Evolutionary conservation across 2,888 invertebrate genomes (phyloP), one percentile per base, ranked within the genome.

Genomic region (Terebella lapidaria): DNA sequence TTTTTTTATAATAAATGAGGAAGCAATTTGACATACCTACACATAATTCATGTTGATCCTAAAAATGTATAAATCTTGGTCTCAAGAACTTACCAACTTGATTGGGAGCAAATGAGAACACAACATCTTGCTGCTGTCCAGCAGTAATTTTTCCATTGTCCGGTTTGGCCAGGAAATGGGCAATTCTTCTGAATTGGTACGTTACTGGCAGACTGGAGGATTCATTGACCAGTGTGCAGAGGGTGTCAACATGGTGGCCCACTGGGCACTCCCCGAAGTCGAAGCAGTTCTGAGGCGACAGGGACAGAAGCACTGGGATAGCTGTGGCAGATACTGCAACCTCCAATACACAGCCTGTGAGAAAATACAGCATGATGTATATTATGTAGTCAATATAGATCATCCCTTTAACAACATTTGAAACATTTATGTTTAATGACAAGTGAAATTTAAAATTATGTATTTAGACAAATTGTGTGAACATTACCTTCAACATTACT

Each of bases 321-420:
- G 81, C 80, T 46, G 80, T 80, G n/a, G 75, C 81, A 3, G 78
- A 78, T 64, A 81, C 63, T 0, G 80, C 78, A n/a, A 81, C 67
- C 66, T 78, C 78, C 20, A 75, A 67, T 60, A 20, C 35, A 10
- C 30, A 35, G 2, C 58, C 64, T 65, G 51, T n/a, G 26, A 53
- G n/a, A n/a, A n/a, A n/a, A n/a, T n/a, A n/a, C n/a, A n/a, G n/a
- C n/a, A n/a, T n/a, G n/a, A n/a, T 26, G n/a, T 35, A 35, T 15
- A 20, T 10, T 49, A 49, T 35, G 42, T 35, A 35, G n/a, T 35
- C 42, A 10, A 15, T 35, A 35, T 35, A 10, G 42, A 15, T 35
- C 42, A 35, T 35, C n/a, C n/a, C n/a, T n/a, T n/a, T n/a, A n/a
- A n/a, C n/a, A n/a, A n/a, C n/a, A n/a, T n/a, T n/a, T n/a, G n/a